These are phyloP conservation scores for Hylia prasina DNA, from an alignment of 2,113 vertebrate genomes.

Conservation along the genomic window DNA sequence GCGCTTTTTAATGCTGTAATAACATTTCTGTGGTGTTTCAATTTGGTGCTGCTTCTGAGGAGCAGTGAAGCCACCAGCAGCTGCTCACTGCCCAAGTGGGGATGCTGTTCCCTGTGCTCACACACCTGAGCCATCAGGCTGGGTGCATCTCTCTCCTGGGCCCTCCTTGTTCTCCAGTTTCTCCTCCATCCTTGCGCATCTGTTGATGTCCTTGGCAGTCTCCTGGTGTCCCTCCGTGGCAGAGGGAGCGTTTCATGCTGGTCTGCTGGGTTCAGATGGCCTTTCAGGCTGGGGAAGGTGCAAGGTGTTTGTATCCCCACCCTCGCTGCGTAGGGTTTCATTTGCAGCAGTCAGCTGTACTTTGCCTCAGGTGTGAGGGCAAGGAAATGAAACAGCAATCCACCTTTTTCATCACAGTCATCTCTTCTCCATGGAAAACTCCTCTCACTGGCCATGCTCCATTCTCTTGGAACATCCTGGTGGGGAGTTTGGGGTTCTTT, in stretches of 20 bases:
- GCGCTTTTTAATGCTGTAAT: background rate
- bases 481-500: background rate
- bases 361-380: background rate
- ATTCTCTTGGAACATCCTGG: background rate
- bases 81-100: fast-evolving
- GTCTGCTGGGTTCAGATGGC: background rate
- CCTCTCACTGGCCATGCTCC: background rate
- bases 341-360: background rate
- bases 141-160: background rate
- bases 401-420: background rate
- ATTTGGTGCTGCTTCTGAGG: background rate
- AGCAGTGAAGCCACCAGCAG: background rate
- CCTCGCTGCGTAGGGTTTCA: background rate
- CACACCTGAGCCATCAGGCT: fast-evolving
- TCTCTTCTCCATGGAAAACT: background rate
- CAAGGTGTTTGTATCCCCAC: background rate
- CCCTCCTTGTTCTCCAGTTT: background rate
- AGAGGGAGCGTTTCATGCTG: background rate
- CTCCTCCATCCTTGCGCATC: background rate
- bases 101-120: background rate
- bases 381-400: background rate
- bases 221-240: background rate
- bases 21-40: background rate
- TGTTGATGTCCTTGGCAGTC: background rate
- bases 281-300: background rate